phyloP scores from a whole-genome alignment of 1,140 invertebrate genomes.

The Bradysia coprophila region DNA sequence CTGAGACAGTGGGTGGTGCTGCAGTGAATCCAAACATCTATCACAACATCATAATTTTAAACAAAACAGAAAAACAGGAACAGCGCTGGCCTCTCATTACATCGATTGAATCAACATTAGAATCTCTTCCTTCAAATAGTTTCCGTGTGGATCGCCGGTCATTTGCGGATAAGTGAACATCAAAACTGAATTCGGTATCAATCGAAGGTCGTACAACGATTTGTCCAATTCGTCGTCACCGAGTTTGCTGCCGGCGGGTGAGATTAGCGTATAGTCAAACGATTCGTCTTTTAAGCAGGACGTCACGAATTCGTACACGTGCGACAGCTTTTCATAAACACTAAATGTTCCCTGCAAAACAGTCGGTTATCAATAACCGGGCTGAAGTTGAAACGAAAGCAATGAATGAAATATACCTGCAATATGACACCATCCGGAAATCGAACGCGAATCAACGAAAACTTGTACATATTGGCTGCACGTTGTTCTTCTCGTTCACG shows the following conservation, averaged over 20 bases:
- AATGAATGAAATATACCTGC: constrained; percentile 39
- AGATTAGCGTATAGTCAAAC: constrained; percentile 41
- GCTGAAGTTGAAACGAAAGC: constrained; percentile 4
- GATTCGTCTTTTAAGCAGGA: constrained; percentile 45
- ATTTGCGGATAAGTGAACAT: constrained; percentile 42
- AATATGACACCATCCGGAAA: constrained; percentile 75
- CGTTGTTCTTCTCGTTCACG: constrained; percentile 66
- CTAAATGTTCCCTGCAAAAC: constrained; percentile 70
- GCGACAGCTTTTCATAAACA: constrained; percentile 50
- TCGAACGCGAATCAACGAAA: constrained; percentile 60
- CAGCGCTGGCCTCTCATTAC: no score
- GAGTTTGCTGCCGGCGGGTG: constrained; percentile 40
- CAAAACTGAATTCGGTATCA: constrained; percentile 43
- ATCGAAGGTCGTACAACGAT: constrained; percentile 42
- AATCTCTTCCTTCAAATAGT: constrained; percentile 55
- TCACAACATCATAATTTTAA: no score
- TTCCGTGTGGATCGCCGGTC: constrained; percentile 28
- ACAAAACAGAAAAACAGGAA: no score
- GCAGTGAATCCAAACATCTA: no score
- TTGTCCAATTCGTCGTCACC: constrained; percentile 37
- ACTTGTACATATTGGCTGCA: constrained; percentile 67
- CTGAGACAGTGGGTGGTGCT: no score
- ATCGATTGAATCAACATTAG: constrained; percentile 44
- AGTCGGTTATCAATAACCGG: no score
- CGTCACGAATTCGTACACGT: constrained; percentile 50